These are phyloP conservation scores for Rhagoletis pomonella DNA, from an alignment of 1,140 invertebrate species.

Conservation along the genomic window DNA sequence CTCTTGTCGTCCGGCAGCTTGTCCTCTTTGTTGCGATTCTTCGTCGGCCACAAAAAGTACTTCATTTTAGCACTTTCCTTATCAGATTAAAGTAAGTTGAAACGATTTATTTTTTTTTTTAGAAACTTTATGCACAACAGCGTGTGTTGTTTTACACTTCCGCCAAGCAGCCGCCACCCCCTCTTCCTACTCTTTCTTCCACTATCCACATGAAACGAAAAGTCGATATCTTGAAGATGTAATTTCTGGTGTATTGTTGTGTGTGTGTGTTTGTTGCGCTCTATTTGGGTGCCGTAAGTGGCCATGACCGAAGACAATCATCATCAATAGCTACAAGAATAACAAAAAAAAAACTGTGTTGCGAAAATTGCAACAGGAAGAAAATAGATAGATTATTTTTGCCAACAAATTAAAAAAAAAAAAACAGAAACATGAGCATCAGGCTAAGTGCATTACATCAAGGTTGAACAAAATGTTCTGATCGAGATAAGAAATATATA, in stretches of 20 bases:
- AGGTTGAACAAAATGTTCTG: neutral
- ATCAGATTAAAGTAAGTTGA: constrained; percentile 37
- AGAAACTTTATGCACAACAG: neutral
- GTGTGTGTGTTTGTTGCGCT: neutral
- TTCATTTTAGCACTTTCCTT: constrained; percentile 32
- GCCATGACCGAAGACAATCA: constrained; percentile 5
- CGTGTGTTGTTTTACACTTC: neutral
- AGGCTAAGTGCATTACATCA: neutral
- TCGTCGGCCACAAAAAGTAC: neutral
- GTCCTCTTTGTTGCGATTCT: neutral
- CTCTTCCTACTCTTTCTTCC: too few species aligned
- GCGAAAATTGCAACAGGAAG: neutral
- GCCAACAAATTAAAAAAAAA: neutral
- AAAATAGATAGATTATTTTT: neutral
- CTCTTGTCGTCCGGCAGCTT: too few species aligned
- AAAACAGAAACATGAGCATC: neutral
- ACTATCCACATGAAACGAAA: neutral
- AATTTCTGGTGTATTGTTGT: neutral
- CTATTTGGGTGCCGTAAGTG: neutral
- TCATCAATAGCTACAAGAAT: neutral
- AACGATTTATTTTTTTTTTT: constrained; percentile 1
- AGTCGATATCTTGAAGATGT: neutral
- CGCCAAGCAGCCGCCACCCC: too few species aligned
- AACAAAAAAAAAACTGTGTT: neutral
- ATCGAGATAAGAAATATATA: too few species aligned